Evolutionary conservation across 2,888 invertebrate species (phyloP), one percentile per base, ranked within the genome.

Genomic region (Cryptocephalus moraei): DNA sequence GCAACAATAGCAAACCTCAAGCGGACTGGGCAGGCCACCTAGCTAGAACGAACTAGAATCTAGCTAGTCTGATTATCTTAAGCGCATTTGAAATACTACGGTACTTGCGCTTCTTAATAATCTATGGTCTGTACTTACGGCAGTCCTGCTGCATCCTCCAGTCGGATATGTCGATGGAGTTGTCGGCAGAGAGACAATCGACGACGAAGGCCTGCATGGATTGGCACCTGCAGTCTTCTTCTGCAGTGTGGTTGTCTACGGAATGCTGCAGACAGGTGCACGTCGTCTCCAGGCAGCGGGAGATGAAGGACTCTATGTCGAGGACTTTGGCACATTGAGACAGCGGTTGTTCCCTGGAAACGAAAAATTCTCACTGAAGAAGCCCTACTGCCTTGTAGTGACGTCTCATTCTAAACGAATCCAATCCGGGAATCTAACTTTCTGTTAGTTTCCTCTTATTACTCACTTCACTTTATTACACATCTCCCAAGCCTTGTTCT

Each of bases 81-180:
- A n/a, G n/a, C n/a, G n/a, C n/a, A n/a, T n/a, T n/a, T n/a, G n/a
- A n/a, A n/a, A n/a, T n/a, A n/a, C n/a, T n/a, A n/a, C n/a, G n/a
- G n/a, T n/a, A n/a, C n/a, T n/a, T n/a, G n/a, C n/a, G n/a, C n/a
- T n/a, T n/a, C n/a, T n/a, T n/a, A n/a, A n/a, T n/a, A n/a, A n/a
- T n/a, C n/a, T n/a, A n/a, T n/a, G n/a, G n/a, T n/a, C n/a, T n/a
- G n/a, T n/a, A 56, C 79, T 76, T 65, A 81, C 82, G 81, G 63
- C 89, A 90, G 53, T 84, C 79, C 57, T 82, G 75, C 54, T 76
- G 72, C 41, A 80, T 75, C 58, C 88, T 75, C 89, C 89, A 89
- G 33, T 77, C 77, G 1, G 79, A 75, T 8, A 91, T 61, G 55
- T 87, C 82, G 1, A 81, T 69, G 41, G 74, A 70, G 11, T 76